Conservation (phyloP, 2,888 invertebrate species). For the Parelbella ahira region DNA sequence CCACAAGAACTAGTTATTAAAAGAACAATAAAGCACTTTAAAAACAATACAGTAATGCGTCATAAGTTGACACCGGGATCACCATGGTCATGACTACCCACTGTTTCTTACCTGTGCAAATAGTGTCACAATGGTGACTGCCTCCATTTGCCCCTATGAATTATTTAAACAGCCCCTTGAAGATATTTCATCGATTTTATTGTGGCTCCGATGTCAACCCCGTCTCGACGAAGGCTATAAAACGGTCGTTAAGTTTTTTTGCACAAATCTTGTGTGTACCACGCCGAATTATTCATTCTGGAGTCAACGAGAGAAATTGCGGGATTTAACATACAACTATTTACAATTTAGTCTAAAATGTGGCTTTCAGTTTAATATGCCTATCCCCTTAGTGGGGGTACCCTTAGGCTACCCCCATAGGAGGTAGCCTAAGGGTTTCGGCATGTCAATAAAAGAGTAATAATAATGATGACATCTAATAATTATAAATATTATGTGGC, state of each 20-base stretch:
- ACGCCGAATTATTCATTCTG: conserved; percentile 42
- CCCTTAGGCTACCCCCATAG: too few species aligned
- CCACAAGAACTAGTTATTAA: too few species aligned
- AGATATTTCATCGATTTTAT: conserved; percentile 80
- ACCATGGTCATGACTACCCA: conserved; percentile 9
- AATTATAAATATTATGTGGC: too few species aligned
- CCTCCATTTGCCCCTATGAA: conserved; percentile 58
- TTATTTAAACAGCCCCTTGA: conserved; percentile 64
- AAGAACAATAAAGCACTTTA: background rate
- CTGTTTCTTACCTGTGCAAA: conserved; percentile 58
- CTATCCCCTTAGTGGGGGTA: too few species aligned
- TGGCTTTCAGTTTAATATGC: too few species aligned
- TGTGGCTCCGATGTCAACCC: conserved; percentile 78
- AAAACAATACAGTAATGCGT: conserved; percentile 7
- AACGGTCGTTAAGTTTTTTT: conserved; percentile 56
- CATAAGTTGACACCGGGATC: too few species aligned
- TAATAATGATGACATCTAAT: too few species aligned
- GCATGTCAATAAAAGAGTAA: too few species aligned
- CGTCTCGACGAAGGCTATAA: conserved; percentile 71
- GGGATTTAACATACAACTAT: too few species aligned
- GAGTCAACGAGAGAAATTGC: too few species aligned
- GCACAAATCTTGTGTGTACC: conserved; percentile 57
- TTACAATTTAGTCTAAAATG: too few species aligned
- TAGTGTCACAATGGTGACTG: conserved; percentile 27
- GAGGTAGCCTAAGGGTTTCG: too few species aligned